Conservation (phyloP, 2,888 invertebrate species). For the Andrena haemorrhoa region DNA sequence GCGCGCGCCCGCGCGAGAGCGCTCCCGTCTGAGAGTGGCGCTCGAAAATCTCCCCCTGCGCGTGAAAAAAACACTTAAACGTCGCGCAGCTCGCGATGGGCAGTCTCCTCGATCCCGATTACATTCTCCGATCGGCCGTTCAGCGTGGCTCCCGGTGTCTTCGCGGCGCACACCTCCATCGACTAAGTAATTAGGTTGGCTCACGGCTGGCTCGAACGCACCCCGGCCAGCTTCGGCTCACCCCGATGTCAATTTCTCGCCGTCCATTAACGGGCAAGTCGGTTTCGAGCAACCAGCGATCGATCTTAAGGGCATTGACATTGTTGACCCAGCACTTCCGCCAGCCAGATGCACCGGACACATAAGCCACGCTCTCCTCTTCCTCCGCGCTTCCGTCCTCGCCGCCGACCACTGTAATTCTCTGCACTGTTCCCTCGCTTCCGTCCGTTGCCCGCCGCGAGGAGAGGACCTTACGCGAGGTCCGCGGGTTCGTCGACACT, state of each 20-base stretch:
- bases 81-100: neutral
- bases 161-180: conserved; percentile 8
- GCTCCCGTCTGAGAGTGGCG: neutral
- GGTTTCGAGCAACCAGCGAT: conserved; percentile 82
- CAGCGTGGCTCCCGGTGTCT: neutral
- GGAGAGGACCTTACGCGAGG: conserved; percentile 7
- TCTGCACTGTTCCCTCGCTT: neutral
- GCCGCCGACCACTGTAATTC: neutral
- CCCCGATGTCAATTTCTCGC: conserved; percentile 55
- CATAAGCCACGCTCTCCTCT: conserved; percentile 31
- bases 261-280: conserved; percentile 79
- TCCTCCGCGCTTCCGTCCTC: conserved; percentile 12
- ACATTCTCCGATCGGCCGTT: conserved; percentile 23
- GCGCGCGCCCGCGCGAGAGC: conserved; percentile 11
- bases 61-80: neutral
- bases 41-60: neutral
- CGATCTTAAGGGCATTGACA: conserved; percentile 69
- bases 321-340: conserved; percentile 67
- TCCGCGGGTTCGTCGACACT: conserved; percentile 53
- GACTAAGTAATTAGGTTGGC: conserved; percentile 30
- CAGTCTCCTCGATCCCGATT: conserved; percentile 10
- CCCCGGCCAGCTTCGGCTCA: conserved; percentile 24
- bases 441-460: neutral
- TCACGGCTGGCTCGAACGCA: conserved; percentile 7
- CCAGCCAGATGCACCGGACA: conserved; percentile 43